Conservation (phyloP, 2,888 invertebrate species). For the Tinea semifulvella region DNA sequence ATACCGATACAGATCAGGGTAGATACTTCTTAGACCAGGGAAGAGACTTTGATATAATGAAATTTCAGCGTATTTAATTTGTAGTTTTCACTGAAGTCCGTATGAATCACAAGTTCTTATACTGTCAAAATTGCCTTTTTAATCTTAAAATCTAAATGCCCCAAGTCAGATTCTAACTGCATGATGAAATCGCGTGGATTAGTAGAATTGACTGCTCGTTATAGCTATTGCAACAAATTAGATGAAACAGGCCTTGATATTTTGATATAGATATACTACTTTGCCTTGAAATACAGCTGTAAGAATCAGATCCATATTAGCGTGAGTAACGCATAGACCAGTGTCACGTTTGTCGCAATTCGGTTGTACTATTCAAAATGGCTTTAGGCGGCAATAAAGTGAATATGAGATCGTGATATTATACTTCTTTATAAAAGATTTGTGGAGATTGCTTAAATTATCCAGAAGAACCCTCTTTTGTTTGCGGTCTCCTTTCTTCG, state of each 20-base stretch:
- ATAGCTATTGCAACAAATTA: slow-evolving; percentile 22
- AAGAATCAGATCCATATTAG: slow-evolving; percentile 22
- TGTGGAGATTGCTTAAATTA: slow-evolving; percentile 16
- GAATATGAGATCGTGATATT: too few species aligned
- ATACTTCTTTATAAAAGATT: too few species aligned
- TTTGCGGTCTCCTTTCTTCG: slow-evolving; percentile 14
- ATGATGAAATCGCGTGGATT: slow-evolving; percentile 22
- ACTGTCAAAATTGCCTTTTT: too few species aligned
- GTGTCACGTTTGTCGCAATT: slow-evolving; percentile 24
- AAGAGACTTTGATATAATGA: slow-evolving; percentile 18
- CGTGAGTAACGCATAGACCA: slow-evolving; percentile 22
- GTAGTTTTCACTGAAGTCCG: too few species aligned
- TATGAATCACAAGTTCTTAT: too few species aligned
- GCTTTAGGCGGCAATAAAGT: slow-evolving; percentile 23
- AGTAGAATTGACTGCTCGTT: slow-evolving; percentile 20
- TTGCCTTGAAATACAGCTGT: slow-evolving; percentile 18
- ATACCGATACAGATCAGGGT: slow-evolving; percentile 17
- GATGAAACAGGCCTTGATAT: slow-evolving; percentile 20
- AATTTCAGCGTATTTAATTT: too few species aligned
- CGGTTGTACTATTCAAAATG: slow-evolving; percentile 25
- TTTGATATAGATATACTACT: slow-evolving; percentile 21
- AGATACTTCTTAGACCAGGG: slow-evolving; percentile 18
- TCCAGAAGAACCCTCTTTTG: slow-evolving; percentile 15
- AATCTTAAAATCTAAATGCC: too few species aligned
- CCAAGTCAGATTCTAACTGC: slow-evolving; percentile 24